Conservation (phyloP, 2,113 vertebrate species). For the Bujurquina vittata region DNA sequence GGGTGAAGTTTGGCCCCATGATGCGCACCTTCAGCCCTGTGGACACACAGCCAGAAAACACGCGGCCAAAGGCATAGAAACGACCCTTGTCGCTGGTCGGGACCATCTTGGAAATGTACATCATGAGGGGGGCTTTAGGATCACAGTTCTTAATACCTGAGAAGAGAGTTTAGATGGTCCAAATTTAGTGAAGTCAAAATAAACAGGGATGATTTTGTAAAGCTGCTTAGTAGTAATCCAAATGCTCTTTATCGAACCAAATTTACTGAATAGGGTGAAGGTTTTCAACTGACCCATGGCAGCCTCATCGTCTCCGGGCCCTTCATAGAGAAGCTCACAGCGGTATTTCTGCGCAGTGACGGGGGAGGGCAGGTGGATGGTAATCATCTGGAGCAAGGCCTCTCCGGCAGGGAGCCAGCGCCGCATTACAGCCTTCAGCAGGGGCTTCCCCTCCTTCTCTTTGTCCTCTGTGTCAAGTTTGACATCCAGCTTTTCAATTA, state of each 20-base stretch:
- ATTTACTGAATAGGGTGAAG: too few species aligned
- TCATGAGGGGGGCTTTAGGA: slow-evolving; percentile 92
- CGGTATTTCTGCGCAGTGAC: slow-evolving; percentile 96
- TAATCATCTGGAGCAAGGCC: slow-evolving; percentile 97
- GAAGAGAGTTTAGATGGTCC: background rate
- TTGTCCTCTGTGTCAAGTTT: slow-evolving; percentile 91
- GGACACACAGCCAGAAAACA: slow-evolving; percentile 93
- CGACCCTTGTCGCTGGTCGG: slow-evolving; percentile 94
- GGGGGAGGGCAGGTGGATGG: slow-evolving; percentile 94
- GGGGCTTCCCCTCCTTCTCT: slow-evolving; percentile 92
- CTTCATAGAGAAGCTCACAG: slow-evolving; percentile 95
- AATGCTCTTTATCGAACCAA: background rate
- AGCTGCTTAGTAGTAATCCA: background rate
- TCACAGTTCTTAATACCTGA: slow-evolving; percentile 96
- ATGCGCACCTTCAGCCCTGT: slow-evolving; percentile 95
- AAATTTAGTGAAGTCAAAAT: background rate
- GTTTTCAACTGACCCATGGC: slow-evolving; percentile 86
- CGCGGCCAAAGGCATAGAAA: slow-evolving; percentile 94
- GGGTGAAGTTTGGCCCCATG: slow-evolving; percentile 95
- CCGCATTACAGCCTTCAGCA: slow-evolving; percentile 96
- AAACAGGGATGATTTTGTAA: background rate
- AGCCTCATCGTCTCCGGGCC: slow-evolving; percentile 92
- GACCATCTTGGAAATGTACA: slow-evolving; percentile 99
- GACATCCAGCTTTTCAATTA: slow-evolving; percentile 92
- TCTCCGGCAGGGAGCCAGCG: slow-evolving; percentile 95